Percentiles rank a stretch among this genome's conserved stretches.
Evolutionary conservation across 2,888 invertebrate genomes (phyloP).

Genomic region (Drosophila macrospina): DNA sequence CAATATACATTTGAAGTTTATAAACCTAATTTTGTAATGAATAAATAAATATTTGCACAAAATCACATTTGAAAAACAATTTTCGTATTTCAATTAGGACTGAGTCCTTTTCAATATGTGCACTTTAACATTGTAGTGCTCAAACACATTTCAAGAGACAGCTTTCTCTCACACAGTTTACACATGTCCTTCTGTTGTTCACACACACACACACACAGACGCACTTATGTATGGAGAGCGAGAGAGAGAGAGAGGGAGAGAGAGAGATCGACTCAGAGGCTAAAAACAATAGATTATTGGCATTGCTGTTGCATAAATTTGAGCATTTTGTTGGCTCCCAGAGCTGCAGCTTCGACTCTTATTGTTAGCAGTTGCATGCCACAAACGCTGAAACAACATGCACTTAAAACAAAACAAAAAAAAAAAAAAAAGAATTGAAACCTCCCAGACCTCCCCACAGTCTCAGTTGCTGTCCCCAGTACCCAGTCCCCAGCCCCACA

Average conservation of each 20-base stretch:
- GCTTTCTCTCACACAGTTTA: slow-evolving; percentile 50
- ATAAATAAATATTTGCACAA: slow-evolving; percentile 45
- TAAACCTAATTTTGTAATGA: slow-evolving; percentile 40
- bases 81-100: slow-evolving; percentile 24
- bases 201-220: slow-evolving; percentile 11
- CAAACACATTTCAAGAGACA: slow-evolving; percentile 39
- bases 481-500: not conserved
- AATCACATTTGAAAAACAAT: slow-evolving; percentile 24
- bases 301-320: slow-evolving; percentile 78
- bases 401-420: too few relatives aligned
- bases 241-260: slow-evolving; percentile 26
- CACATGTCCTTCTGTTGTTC: slow-evolving; percentile 46
- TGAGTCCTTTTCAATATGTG: slow-evolving; percentile 6
- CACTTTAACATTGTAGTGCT: slow-evolving; percentile 34
- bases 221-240: slow-evolving; percentile 15
- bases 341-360: slow-evolving; percentile 37
- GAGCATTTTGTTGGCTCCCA: slow-evolving; percentile 47
- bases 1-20: not conserved
- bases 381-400: slow-evolving; percentile 81
- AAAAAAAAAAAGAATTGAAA: too few relatives aligned
- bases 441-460: too few relatives aligned
- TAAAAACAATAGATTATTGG: slow-evolving; percentile 70
- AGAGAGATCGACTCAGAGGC: slow-evolving; percentile 11
- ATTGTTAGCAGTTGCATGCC: slow-evolving; percentile 73
- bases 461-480: slow-evolving; percentile 1